A percentile compares a stretch with the other conserved stretches of the same genome.
Conservation (phyloP, 1,140 invertebrate species). For the Leptestheria dahalacensis region DNA sequence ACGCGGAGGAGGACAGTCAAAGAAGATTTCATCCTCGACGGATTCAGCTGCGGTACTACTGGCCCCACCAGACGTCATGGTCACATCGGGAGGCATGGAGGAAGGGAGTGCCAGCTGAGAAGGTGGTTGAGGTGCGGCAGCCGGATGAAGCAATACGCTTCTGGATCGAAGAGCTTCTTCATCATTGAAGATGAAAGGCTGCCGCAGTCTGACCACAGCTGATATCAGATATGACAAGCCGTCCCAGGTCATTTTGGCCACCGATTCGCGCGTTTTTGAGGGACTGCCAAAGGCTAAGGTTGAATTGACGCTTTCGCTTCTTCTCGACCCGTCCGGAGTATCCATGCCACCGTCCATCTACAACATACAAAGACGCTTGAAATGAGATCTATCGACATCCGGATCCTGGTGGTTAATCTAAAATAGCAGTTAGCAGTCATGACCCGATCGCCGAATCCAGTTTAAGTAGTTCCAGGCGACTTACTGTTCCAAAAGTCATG, state of each 20-base stretch:
- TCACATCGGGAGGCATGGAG: constrained; percentile 4
- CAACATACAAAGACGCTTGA: no score
- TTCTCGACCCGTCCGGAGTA: neutral
- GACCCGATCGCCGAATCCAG: no score
- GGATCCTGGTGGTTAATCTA: no score
- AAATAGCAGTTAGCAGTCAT: no score
- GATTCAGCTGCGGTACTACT: neutral
- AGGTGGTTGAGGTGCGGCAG: neutral
- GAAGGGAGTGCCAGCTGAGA: neutral
- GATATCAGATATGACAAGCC: constrained; percentile 51
- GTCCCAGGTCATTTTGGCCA: constrained; percentile 46
- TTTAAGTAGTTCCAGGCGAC: no score
- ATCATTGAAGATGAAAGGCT: neutral
- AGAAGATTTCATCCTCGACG: constrained; percentile 8
- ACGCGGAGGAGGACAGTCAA: neutral
- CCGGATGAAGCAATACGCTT: neutral
- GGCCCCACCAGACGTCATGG: neutral
- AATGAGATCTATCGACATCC: no score
- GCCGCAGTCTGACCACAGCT: constrained; percentile 30
- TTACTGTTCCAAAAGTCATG: no score
- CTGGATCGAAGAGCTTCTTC: neutral
- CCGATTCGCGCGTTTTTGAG: constrained; percentile 41
- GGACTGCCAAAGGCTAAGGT: neutral
- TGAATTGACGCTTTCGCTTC: neutral
- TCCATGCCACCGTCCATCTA: neutral